Conservation (phyloP, 2,797 vertebrate genomes). For the Cygnus olor region DNA sequence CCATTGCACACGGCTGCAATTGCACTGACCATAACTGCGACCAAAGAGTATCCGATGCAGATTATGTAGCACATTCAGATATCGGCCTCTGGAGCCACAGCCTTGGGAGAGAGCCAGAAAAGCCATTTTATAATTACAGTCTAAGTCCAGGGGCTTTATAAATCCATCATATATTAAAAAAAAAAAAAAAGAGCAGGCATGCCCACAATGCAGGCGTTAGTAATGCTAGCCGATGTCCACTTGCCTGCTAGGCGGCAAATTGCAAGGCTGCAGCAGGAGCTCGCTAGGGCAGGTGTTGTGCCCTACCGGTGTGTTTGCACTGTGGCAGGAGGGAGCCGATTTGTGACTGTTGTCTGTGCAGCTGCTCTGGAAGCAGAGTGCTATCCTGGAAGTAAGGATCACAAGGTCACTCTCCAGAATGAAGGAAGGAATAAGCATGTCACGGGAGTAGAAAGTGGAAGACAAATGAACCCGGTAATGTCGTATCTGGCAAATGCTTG, state of each 20-base stretch:
- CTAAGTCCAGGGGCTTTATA: background rate
- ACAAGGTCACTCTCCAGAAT: conserved; percentile 37
- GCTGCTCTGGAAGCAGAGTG: conserved; percentile 45
- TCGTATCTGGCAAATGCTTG: background rate
- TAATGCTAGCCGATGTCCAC: background rate
- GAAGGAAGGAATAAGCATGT: conserved; percentile 66
- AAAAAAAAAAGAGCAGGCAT: background rate
- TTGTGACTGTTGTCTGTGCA: conserved; percentile 23
- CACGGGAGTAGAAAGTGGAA: conserved; percentile 30
- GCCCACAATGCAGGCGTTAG: background rate
- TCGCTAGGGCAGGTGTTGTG: background rate
- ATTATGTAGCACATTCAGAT: background rate
- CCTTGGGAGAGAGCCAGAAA: conserved; percentile 45
- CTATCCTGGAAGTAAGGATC: conserved; percentile 46
- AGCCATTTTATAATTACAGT: conserved; percentile 44
- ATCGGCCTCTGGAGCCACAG: background rate
- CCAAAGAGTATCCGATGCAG: background rate
- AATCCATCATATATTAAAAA: background rate
- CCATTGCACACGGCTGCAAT: background rate
- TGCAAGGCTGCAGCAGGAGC: background rate
- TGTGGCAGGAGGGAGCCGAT: background rate
- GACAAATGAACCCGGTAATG: conserved; percentile 50
- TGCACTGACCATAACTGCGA: background rate
- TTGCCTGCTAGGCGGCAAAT: background rate
- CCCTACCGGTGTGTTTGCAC: background rate